phyloP scores from a whole-genome alignment of 2,797 vertebrate genomes.

The Sciurus vulgaris region DNA sequence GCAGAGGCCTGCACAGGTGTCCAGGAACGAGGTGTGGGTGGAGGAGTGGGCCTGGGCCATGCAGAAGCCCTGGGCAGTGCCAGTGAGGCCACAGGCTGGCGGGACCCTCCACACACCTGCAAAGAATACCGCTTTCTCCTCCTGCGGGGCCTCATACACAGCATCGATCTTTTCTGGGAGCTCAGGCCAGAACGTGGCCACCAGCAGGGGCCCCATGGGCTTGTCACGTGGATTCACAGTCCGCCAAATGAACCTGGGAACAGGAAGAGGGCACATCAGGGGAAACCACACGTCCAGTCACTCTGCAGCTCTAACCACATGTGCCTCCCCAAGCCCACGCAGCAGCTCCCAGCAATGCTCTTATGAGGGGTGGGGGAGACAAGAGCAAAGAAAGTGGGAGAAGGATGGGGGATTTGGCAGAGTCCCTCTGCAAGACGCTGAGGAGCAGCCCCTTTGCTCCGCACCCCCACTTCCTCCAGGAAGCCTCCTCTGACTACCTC shows the following conservation, averaged over 20 bases:
- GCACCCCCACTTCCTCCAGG: background rate
- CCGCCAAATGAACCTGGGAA: conserved; percentile 96
- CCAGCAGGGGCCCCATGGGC: conserved; percentile 94
- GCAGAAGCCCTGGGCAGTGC: background rate
- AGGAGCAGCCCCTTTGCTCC: background rate
- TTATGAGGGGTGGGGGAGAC: background rate
- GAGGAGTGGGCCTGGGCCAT: background rate
- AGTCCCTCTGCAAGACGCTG: background rate
- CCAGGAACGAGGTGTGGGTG: background rate
- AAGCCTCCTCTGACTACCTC: conserved; percentile 2
- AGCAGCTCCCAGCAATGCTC: background rate
- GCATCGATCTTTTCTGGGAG: conserved; percentile 96
- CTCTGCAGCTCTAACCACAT: conserved; percentile 88
- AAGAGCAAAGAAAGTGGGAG: background rate
- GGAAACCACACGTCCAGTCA: conserved; percentile 91
- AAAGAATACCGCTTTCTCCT: conserved; percentile 97
- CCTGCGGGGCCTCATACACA: conserved; percentile 95
- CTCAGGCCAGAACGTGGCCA: conserved; percentile 97
- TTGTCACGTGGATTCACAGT: conserved; percentile 93
- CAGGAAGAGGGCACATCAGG: conserved; percentile 61
- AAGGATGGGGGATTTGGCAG: background rate
- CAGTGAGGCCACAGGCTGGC: accelerated
- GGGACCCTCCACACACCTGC: conserved; percentile 90
- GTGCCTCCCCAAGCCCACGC: background rate
- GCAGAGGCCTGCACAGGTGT: background rate